phyloP scores from a whole-genome alignment of 2,888 invertebrate genomes.

The Aromia moschata region DNA sequence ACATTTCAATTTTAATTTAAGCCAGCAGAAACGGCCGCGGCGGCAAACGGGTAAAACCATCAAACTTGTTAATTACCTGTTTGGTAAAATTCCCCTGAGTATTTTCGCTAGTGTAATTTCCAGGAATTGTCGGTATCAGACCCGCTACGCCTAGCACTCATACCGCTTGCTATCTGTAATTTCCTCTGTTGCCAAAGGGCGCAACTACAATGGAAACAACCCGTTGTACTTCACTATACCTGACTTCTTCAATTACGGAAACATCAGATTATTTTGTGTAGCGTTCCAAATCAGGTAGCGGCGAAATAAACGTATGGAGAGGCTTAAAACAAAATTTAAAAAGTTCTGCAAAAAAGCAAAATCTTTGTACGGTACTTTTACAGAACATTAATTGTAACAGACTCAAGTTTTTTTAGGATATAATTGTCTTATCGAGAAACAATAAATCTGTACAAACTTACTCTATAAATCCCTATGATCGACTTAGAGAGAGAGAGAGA shows the following conservation, averaged over 20 bases:
- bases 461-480: too few species aligned
- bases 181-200: slow-evolving; percentile 52
- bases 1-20: slow-evolving; percentile 61
- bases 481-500: too few species aligned
- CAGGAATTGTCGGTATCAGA: slow-evolving; percentile 62
- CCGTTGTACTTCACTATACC: slow-evolving; percentile 31
- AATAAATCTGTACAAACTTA: too few species aligned
- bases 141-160: slow-evolving; percentile 38
- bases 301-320: too few species aligned
- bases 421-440: too few species aligned
- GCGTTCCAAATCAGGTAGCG: slow-evolving; percentile 1
- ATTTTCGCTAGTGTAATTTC: slow-evolving; percentile 62
- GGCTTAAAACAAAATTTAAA: too few species aligned
- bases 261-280: slow-evolving; percentile 27
- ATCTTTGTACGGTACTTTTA: too few species aligned
- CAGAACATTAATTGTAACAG: too few species aligned
- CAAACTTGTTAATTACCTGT: slow-evolving; percentile 65
- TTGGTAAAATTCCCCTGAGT: slow-evolving; percentile 62
- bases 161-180: slow-evolving; percentile 54
- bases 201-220: slow-evolving; percentile 37
- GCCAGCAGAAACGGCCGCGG: slow-evolving; percentile 35
- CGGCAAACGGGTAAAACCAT: slow-evolving; percentile 60
- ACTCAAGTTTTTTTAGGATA: too few species aligned
- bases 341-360: too few species aligned
- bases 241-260: slow-evolving; percentile 32